A percentile compares a stretch with the other conserved stretches of the same genome.
phyloP scores from a whole-genome alignment of 2,888 invertebrate species.

The Ypsolopha scabrella region DNA sequence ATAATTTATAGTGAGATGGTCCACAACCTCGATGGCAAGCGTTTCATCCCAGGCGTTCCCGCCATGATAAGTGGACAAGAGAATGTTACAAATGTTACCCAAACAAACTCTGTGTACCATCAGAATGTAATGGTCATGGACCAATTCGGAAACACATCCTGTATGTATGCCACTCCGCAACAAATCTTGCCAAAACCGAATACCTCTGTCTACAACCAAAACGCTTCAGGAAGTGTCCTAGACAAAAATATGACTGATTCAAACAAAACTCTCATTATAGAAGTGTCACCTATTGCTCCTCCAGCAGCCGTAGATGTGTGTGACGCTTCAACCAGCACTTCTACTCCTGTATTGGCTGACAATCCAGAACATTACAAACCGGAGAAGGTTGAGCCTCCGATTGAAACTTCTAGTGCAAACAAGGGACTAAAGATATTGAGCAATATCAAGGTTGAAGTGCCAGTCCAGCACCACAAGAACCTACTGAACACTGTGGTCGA shows the following conservation, averaged over 20 bases:
- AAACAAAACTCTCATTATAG: conserved; percentile 51
- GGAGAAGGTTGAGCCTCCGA: conserved; percentile 9
- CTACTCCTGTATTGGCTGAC: background rate
- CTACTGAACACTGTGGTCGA: conserved; percentile 60
- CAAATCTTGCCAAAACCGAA: conserved; percentile 36
- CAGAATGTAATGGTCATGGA: conserved; percentile 64
- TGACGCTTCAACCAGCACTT: conserved; percentile 11
- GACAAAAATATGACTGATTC: conserved; percentile 28
- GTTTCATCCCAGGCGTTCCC: conserved; percentile 49
- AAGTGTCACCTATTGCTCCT: conserved; percentile 46
- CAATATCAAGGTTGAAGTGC: conserved; percentile 66
- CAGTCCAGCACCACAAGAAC: conserved; percentile 56
- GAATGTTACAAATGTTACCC: conserved; percentile 45
- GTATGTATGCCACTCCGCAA: conserved; percentile 51
- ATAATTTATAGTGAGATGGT: conserved; percentile 63
- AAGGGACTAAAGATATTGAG: conserved; percentile 64
- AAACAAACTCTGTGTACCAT: conserved; percentile 45
- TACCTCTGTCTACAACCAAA: conserved; percentile 32
- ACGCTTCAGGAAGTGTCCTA: conserved; percentile 17
- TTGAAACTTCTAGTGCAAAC: conserved; percentile 31
- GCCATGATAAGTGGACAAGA: conserved; percentile 39
- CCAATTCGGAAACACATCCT: conserved; percentile 55
- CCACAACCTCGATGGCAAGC: conserved; percentile 54
- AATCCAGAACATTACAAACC: conserved; percentile 5
- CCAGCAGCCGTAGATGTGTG: conserved; percentile 13